Evolutionary conservation across 2,797 vertebrate species (phyloP).

Genomic region (Hephaestus fuliginosus): DNA sequence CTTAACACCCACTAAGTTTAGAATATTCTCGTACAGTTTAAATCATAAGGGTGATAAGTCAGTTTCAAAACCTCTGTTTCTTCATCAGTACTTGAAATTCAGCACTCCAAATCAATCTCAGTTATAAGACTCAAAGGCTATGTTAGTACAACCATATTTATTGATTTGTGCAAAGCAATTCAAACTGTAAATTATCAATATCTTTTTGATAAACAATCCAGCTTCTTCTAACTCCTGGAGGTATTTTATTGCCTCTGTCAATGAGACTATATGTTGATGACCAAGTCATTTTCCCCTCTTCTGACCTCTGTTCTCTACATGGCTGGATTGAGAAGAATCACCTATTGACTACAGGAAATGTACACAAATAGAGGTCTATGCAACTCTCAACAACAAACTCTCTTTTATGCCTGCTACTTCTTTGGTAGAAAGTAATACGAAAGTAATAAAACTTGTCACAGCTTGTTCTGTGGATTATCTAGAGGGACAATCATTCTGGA

Average conservation of each 20-base stretch:
- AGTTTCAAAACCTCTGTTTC: constrained; percentile 5
- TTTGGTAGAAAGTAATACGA: neutral
- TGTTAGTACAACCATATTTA: neutral
- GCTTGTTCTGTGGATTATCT: neutral
- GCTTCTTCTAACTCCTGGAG: neutral
- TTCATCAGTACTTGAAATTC: neutral
- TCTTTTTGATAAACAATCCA: neutral
- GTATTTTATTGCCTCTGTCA: neutral
- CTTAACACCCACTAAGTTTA: neutral
- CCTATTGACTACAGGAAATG: neutral
- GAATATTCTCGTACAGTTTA: neutral
- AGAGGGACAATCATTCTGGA: neutral
- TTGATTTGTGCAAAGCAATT: constrained; percentile 7
- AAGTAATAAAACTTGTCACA: constrained; percentile 13
- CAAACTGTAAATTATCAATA: constrained; percentile 4
- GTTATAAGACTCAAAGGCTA: constrained; percentile 4
- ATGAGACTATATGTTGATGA: neutral
- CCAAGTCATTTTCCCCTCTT: neutral
- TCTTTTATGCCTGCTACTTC: neutral
- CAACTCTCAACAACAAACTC: constrained; percentile 12
- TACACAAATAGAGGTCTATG: neutral
- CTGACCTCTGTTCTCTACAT: neutral
- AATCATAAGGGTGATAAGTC: neutral
- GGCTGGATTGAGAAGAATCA: neutral
- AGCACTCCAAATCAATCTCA: neutral